phyloP scores from a whole-genome alignment of 2,888 invertebrate species.

The Napeogenes inachia region DNA sequence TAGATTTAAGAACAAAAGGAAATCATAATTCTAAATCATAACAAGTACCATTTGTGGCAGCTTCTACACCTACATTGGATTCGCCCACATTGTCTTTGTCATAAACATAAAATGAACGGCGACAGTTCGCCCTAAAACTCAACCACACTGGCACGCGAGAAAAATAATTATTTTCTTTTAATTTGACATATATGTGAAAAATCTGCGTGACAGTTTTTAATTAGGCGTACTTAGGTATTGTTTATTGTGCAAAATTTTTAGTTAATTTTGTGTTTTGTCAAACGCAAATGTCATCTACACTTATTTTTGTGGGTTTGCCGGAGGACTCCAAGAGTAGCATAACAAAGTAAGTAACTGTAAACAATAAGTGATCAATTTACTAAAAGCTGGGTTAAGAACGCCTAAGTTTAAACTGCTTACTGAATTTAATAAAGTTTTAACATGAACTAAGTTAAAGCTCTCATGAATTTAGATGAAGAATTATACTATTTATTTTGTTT shows the following conservation, averaged over 20 bases:
- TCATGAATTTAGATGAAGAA: too few species aligned
- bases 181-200: constrained; percentile 20
- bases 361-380: background rate
- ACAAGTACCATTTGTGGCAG: constrained; percentile 37
- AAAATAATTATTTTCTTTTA: constrained; percentile 18
- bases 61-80: constrained; percentile 52
- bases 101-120: constrained; percentile 48
- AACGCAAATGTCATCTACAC: constrained; percentile 79
- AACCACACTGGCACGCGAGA: constrained; percentile 51
- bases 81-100: constrained; percentile 58
- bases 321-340: constrained; percentile 80
- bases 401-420: too few species aligned
- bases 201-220: constrained; percentile 25
- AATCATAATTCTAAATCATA: constrained; percentile 46
- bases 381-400: too few species aligned
- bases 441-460: too few species aligned
- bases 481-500: too few species aligned
- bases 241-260: constrained; percentile 38
- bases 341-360: constrained; percentile 61
- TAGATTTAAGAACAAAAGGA: constrained; percentile 37
- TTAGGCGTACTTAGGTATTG: constrained; percentile 20
- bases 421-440: too few species aligned
- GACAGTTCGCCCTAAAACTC: constrained; percentile 53
- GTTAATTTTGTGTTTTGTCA: constrained; percentile 26
- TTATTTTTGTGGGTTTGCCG: constrained; percentile 77